Base-by-base conservation (phyloP, 2,888 invertebrate genomes). In the Atethmia centrago region DNA sequence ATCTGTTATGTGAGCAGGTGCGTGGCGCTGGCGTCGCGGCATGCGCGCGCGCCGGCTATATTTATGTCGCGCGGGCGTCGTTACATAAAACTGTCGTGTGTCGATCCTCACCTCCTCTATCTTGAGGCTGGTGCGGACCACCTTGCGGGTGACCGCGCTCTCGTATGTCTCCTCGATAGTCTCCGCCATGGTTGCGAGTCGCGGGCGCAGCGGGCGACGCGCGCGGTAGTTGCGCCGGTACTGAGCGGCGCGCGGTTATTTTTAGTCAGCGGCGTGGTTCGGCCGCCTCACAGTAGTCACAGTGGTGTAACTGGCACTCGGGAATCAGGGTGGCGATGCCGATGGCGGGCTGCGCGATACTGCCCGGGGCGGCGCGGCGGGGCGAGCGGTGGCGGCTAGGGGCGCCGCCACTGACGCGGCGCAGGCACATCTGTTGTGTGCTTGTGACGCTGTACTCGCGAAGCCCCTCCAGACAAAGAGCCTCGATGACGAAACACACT, bases 161-260 rank as follows among this genome's bases (percentile, higher is more conserved):
- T 97, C 97, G 96, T 97, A 97, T 88, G 96, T 95, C 94, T 97
- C 97, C 95, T 97, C 97, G 92, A 97, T 97, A 89, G 97, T 97
- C 94, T 97, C 97, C 96, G 97, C 97, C 97, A 97, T 97, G 95
- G 93, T 92, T 93, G 93, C 92, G 92, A 90, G 85, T 91, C 95
- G 95, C 95, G 95, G 92, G 91, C 93, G 93, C 94, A 92, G 93
- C 94, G 95, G 90, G 95, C 94, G 92, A 92, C 95, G 93, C 96
- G 96, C 95, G 94, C 95, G 94, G 89, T 86, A 89, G 93, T 92
- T 93, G 88, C 95, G 95, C 94, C 95, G 94, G 95, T 96, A 95
- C 95, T 95, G 95, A 93, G 85, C 90, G 89, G 87, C 88, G 90
- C 92, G 88, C 89, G 92, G 94, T 94, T 96, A 96, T 96, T 95